Base-by-base conservation (phyloP, 1,140 invertebrate genomes). In the Solenopsis fugax region DNA sequence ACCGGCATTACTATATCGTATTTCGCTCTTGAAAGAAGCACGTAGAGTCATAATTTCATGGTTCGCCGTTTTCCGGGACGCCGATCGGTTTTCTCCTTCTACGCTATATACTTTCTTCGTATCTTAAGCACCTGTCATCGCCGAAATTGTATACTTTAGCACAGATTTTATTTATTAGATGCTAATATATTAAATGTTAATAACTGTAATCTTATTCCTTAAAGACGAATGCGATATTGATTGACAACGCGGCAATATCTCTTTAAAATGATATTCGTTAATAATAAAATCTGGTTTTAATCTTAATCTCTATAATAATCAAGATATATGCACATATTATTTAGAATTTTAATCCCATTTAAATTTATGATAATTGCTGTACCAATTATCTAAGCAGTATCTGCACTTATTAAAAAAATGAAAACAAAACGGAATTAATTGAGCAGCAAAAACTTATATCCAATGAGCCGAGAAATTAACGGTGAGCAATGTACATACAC, bases 301-400 rank as follows among this genome's bases (percentile, higher is more conserved):
- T 24, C 21, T 45, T 24, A 16, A 69, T 24, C 21, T 69, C 21
- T 24, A 18, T 50, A 50, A 50, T 69, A 24, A 69, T 50, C 13
- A 50, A 29, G 41, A 29, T 69, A 24, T 50, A 50, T 29, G n/a
- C 24, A 16, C 41, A 9, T 6, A 69, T 69, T 69, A 69, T n/a
- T n/a, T n/a, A 1, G 13, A 4, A 69, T 69, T 50, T 50, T 48
- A 69, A 69, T 69, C 13, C 48, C 0, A 50, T 69, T 69, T 69
- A 50, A 69, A 69, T 69, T 69, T 69, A 69, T 69, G 65, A 69
- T 69, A 69, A 69, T 50, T 69, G 21, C 41, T 50, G 5, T 21
- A 45, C 2, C 41, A 41, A 41, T 41, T 41, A 9, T 21, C 64
- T 65, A 65, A 41, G 65, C 65, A 50, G 6, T 50, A 69, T 24